Evolutionary conservation across 2,797 vertebrate species (phyloP).

Genomic region (Diglossa cyanea): DNA sequence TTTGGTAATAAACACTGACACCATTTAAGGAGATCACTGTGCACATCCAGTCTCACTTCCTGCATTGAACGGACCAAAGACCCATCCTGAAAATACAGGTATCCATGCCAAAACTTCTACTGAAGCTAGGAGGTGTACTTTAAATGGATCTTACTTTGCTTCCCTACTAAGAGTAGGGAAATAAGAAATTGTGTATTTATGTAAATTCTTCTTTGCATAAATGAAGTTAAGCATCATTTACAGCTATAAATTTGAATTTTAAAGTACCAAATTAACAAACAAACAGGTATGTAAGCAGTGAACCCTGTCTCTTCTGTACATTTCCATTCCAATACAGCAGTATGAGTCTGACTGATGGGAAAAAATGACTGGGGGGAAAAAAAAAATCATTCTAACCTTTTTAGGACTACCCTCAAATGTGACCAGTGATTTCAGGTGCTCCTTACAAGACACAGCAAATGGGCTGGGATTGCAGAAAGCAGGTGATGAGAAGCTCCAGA

Average conservation of each 20-base stretch:
- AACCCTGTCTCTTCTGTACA: background rate
- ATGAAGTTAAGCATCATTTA: background rate
- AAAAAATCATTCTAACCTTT: background rate
- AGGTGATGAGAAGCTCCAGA: background rate
- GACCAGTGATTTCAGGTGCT: constrained; percentile 25
- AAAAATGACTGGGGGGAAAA: background rate
- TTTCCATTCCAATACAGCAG: background rate
- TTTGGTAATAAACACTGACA: background rate
- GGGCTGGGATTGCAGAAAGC: constrained; percentile 16
- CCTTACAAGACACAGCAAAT: constrained; percentile 24
- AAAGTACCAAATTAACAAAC: background rate
- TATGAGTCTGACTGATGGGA: background rate
- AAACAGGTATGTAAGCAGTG: background rate
- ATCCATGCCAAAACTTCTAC: background rate
- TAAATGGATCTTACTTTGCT: background rate
- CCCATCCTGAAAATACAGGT: background rate
- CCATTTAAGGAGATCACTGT: accelerated
- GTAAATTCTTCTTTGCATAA: background rate
- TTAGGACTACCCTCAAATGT: background rate
- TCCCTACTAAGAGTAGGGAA: background rate
- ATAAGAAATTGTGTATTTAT: background rate
- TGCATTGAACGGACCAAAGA: background rate
- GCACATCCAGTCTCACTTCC: background rate
- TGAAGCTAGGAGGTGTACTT: background rate
- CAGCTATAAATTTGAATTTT: background rate